Base-by-base conservation (phyloP, 2,888 invertebrate genomes). In the Nematopogon swammerdamellus region DNA sequence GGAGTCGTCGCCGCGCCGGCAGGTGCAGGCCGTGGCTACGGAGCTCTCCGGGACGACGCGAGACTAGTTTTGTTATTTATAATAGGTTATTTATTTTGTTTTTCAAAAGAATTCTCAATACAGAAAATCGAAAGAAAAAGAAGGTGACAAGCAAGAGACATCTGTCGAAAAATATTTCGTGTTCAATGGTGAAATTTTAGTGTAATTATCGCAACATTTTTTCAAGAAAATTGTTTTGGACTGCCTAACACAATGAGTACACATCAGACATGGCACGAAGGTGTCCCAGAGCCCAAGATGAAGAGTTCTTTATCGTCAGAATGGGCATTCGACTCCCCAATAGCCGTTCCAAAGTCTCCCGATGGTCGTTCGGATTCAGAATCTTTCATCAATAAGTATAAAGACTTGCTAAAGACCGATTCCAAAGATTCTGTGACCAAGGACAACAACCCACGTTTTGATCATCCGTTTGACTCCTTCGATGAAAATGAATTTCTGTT, bases 401-500 rank as follows among this genome's bases (percentile, higher is more conserved):
- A 66, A 6, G 75, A 76, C 51, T 57, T 76, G 2, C 68, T 72
- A 50, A 57, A 65, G 52, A 74, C 76, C 1, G 67, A 67, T 57
- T 68, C 70, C 10, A 68, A 70, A 57, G 52, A 71, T 49, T 59
- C 63, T 6, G 56, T 57, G 6, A 62, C 67, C 48, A 60, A 60
- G 2, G 67, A 66, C 51, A 62, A 66, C 47, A 59, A 60, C 1
- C 75, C 74, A 49, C 60, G 63, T 19, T 53, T 63, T 3, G 72
- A 76, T 49, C 64, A 64, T 44, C 74, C 76, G 2, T 77, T 73
- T 59, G 74, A 76, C 58, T 75, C 72, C 54, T 72, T 64, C 54
- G 76, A 79, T 47, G 74, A 75, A 49, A 76, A 76, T 59, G 76
- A 77, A 55, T 74, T 65, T 58, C 74, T 72, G 19, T 77, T 76